Evolutionary conservation across 2,113 vertebrate genomes (phyloP).

Genomic region (Candoia aspera): DNA sequence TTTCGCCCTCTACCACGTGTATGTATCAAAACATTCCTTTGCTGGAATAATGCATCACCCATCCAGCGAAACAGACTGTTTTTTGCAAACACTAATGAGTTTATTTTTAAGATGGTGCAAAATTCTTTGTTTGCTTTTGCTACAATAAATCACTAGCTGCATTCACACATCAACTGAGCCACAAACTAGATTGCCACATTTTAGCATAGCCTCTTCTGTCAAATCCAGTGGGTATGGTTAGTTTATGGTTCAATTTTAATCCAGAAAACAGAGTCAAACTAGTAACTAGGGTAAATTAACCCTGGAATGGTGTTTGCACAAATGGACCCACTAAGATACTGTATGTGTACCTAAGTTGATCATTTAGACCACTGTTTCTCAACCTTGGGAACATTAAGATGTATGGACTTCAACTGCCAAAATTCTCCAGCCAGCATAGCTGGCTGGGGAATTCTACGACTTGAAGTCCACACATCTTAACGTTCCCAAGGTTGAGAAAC

Average conservation of each 20-base stretch:
- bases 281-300: neutral
- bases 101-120: neutral
- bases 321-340: neutral
- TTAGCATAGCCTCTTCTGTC: neutral
- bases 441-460: too few relatives aligned
- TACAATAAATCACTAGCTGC: neutral
- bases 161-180: neutral
- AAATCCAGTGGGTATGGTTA: neutral
- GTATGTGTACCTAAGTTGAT: neutral
- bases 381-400: too few relatives aligned
- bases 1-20: too few relatives aligned
- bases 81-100: neutral
- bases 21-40: neutral
- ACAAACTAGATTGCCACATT: neutral
- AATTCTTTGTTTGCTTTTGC: neutral
- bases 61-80: neutral
- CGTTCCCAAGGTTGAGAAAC: too few relatives aligned
- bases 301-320: neutral
- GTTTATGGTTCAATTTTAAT: neutral
- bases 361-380: too few relatives aligned
- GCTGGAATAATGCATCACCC: neutral
- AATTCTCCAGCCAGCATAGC: too few relatives aligned
- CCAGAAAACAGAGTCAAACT: neutral
- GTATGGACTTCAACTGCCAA: too few relatives aligned
- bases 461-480: neutral